phyloP scores from a whole-genome alignment of 2,113 vertebrate species.

The Dinomys branickii region DNA sequence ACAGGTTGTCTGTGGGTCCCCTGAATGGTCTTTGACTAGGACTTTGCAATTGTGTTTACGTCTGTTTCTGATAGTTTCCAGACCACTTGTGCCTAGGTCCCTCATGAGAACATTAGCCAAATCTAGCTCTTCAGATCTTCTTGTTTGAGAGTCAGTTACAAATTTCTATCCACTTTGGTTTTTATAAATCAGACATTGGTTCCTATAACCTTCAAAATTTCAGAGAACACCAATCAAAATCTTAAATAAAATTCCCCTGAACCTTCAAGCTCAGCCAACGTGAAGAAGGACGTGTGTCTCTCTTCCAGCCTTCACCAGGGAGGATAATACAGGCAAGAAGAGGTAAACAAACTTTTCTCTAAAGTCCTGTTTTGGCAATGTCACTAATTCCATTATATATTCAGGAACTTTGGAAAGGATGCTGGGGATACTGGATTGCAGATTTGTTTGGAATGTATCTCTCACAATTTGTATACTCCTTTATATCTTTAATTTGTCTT shows the following conservation, averaged over 20 bases:
- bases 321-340: not conserved
- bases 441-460: not conserved
- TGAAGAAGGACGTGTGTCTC: not conserved
- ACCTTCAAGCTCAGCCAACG: not conserved
- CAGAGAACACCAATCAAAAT: not conserved
- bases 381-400: not conserved
- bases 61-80: not conserved
- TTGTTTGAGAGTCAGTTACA: not conserved
- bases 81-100: too few species aligned
- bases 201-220: not conserved
- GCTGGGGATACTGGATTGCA: not conserved
- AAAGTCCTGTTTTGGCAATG: not conserved
- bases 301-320: not conserved
- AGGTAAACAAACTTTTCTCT: not conserved
- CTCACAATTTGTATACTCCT: not conserved
- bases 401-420: not conserved
- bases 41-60: not conserved
- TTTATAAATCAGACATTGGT: not conserved
- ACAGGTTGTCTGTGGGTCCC: not conserved
- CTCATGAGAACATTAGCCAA: not conserved
- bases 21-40: rapidly evolving
- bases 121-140: not conserved
- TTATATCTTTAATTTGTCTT: not conserved
- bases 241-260: not conserved
- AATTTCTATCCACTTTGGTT: not conserved